Percentiles rank a stretch among this genome's conserved stretches.
phyloP scores from a whole-genome alignment of 2,113 vertebrate genomes.

The Takifugu flavidus region DNA sequence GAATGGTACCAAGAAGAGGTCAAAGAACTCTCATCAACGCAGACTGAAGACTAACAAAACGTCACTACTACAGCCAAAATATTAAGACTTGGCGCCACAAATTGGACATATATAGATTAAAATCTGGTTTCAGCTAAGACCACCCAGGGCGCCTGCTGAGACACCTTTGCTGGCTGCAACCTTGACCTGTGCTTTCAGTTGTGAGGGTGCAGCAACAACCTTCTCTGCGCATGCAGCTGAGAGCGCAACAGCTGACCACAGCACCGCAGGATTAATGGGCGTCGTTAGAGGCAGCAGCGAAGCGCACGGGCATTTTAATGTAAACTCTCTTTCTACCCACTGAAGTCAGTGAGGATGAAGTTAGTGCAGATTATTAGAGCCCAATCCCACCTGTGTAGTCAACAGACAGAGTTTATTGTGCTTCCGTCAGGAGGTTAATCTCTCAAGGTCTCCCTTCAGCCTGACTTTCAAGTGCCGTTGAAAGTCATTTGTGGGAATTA shows the following conservation, averaged over 20 bases:
- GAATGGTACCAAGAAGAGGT: too few relatives aligned
- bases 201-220: neutral
- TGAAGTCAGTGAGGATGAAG: conserved; percentile 2
- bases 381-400: neutral
- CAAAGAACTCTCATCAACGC: too few relatives aligned
- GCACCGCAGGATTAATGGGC: conserved; percentile 12
- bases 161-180: too few relatives aligned
- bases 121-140: too few relatives aligned
- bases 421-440: conserved; percentile 36
- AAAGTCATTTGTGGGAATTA: too few relatives aligned
- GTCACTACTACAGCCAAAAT: too few relatives aligned
- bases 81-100: too few relatives aligned
- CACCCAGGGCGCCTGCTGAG: too few relatives aligned
- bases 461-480: conserved; percentile 11
- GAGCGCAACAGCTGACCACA: neutral
- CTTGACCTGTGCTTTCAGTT: too few relatives aligned
- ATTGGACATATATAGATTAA: too few relatives aligned
- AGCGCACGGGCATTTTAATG: conserved; percentile 12
- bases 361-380: conserved; percentile 46
- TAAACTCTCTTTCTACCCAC: too few relatives aligned
- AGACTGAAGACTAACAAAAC: too few relatives aligned
- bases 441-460: conserved; percentile 49
- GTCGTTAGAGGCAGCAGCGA: conserved; percentile 36
- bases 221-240: conserved; percentile 31
- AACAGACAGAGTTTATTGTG: conserved; percentile 28